Base-by-base conservation (phyloP, 2,888 invertebrate species). In the Yponomeuta plumbellus region DNA sequence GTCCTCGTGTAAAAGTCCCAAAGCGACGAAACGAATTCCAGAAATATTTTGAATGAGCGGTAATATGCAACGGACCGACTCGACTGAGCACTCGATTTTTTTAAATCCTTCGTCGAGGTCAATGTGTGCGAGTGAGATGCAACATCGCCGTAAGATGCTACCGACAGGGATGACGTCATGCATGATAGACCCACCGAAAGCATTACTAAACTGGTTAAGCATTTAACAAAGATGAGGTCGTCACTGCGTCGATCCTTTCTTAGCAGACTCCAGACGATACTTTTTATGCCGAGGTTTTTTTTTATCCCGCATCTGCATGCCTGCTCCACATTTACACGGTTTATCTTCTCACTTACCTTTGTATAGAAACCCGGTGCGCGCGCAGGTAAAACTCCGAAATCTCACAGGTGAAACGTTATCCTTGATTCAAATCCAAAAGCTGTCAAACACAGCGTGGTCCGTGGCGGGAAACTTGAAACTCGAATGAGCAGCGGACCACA, bases 371-470 rank as follows among this genome's bases (percentile, higher is more conserved):
- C 75, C 77, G 75, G 78, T 91, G 90, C 90, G 90, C 90, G 91
- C 90, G 90, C 90, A 91, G 88, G 82, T 85, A 81, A 80, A 83
- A 83, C 83, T 83, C 83, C 82, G 77, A 83, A 88, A 85, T 89
- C 85, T 88, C 85, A 90, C 88, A 89, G 89, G 90, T 88, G 88
- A 85, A 52, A 85, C 84, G 84, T 83, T 86, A 81, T 76, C 78
- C 79, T 79, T 73, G 73, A 80, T 78, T 75, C 69, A 79, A 85
- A 85, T 79, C 80, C 81, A 72, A 75, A 80, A 80, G 77, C 69
- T 70, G 57, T 61, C 44, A 21, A 67, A 64, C 34, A 11, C 23
- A 62, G 6, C 13, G 61, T 59, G 69, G 68, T 72, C 70, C 70
- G 67, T 70, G 68, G 17, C 59, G 70, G 69, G 71, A 70, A 71